Base-by-base conservation (phyloP, 2,888 invertebrate genomes). In the Conistra vaccinii region DNA sequence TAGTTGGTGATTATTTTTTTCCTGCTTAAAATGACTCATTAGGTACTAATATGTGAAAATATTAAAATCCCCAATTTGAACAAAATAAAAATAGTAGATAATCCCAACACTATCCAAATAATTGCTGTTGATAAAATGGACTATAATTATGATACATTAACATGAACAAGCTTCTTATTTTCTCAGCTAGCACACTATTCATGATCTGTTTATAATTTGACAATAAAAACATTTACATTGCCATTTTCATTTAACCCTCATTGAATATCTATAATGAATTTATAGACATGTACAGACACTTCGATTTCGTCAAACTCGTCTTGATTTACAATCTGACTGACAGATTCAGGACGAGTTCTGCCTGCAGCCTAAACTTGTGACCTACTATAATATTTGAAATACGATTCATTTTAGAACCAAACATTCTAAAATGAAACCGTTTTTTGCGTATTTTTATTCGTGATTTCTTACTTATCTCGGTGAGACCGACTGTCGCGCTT, bases 141-240 rank as follows among this genome's bases (percentile, higher is more conserved):
- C 51, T 71, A n/a, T 57, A 35, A 48, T 60, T 32, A 60, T 60
- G 62, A 73, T 67, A 35, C 79, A 78, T 87, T 71, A 63, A 76
- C 87, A 85, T 86, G 23, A 68, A 77, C 77, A 75, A 80, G 86
- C 85, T 83, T 83, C 51, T 85, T 86, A 80, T 76, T 81, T 87
- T 78, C 78, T 83, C 58, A 78, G 80, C 83, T 76, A 82, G 67
- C 73, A 76, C 78, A 81, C 76, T 73, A 75, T 79, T 76, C 74
- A 78, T 73, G 73, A 75, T 77, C 75, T 74, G 55, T 80, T 70
- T 69, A 72, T 81, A 72, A 76, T 85, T 83, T 81, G 5, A 42
- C 39, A 51, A 69, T 17, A 62, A 61, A 63, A 57, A 62, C 51
- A 69, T 58, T 65, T 57, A 26, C 71, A 69, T 76, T 48, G 3